phyloP scores from a whole-genome alignment of 1,140 invertebrate species.

The Meloidogyne exigua region DNA sequence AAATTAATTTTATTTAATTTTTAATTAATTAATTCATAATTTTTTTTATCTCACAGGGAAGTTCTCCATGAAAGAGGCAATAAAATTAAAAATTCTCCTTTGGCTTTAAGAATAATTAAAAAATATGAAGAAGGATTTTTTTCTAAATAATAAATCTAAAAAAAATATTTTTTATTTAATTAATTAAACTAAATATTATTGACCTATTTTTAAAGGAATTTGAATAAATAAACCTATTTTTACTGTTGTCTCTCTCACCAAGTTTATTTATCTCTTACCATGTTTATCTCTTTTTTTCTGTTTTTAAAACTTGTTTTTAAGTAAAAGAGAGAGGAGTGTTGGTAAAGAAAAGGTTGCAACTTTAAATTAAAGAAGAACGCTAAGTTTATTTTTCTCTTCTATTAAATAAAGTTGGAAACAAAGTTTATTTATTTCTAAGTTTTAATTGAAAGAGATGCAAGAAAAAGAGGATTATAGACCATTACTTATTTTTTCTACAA shows the following conservation, averaged over 20 bases:
- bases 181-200: neutral
- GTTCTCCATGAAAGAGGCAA: conserved; percentile 39
- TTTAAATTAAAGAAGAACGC: no score
- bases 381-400: no score
- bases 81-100: conserved; percentile 33
- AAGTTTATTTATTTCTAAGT: no score
- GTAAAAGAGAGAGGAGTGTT: neutral
- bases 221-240: no score
- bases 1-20: no score
- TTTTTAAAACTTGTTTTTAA: conserved; percentile 9
- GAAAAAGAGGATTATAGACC: neutral
- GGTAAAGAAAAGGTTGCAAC: neutral
- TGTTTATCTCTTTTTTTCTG: no score
- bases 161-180: neutral
- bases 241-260: no score
- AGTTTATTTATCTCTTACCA: no score
- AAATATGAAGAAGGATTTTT: conserved; percentile 26
- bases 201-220: no score
- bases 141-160: neutral
- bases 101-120: conserved; percentile 38
- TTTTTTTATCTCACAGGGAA: conserved; percentile 29
- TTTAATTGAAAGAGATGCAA: neutral
- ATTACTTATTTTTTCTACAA: conserved; percentile 18
- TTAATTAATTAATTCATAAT: neutral
- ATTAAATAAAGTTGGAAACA: no score